Evolutionary conservation across 2,888 invertebrate species (phyloP).

Genomic region (Apodemia mormo): DNA sequence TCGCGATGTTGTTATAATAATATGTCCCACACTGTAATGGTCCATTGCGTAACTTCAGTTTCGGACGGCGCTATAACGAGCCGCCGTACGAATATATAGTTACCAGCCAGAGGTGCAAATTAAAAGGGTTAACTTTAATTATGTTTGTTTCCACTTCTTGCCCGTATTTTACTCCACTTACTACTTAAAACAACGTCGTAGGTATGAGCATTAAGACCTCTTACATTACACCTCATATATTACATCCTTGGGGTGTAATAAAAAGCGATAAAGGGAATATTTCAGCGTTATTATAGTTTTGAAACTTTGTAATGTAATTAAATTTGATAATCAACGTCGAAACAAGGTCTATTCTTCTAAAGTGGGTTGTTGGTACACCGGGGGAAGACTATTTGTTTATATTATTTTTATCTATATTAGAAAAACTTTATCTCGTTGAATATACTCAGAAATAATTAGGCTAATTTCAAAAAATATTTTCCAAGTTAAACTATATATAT

Average conservation of each 20-base stretch:
- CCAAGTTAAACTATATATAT: too few species aligned
- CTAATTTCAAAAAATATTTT: too few species aligned
- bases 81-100: conserved; percentile 20
- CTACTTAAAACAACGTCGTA: neutral
- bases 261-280: neutral
- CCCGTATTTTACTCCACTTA: conserved; percentile 7
- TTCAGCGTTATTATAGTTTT: too few species aligned
- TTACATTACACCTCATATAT: neutral
- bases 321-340: too few species aligned
- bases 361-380: too few species aligned
- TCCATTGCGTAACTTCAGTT: conserved; percentile 36
- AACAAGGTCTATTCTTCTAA: too few species aligned
- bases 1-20: neutral
- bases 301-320: too few species aligned
- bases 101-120: conserved; percentile 11
- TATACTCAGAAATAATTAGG: too few species aligned
- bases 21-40: conserved; percentile 29
- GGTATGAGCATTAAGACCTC: conserved; percentile 1
- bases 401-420: too few species aligned
- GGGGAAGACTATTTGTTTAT: too few species aligned
- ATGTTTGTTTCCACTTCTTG: conserved; percentile 14
- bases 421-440: too few species aligned
- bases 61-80: conserved; percentile 30
- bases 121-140: conserved; percentile 13
- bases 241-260: neutral